Evolutionary conservation across 30 jellyfish, hydroid and myxozoan species (phyloP), one percentile per base, ranked within the genome.

Genomic region (Mastigias papua): DNA sequence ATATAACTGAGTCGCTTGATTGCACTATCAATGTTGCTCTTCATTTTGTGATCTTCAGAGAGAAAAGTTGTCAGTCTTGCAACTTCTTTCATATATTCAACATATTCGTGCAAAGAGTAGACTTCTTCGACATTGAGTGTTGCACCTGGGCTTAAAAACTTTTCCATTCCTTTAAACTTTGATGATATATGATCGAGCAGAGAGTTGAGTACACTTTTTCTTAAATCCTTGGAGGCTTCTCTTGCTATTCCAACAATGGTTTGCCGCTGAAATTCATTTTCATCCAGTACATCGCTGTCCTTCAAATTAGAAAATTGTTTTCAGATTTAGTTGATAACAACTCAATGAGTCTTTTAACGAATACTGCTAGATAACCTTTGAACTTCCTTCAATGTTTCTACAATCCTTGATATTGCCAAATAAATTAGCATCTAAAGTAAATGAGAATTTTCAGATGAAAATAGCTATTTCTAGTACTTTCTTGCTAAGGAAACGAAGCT

Each of bases 281-380:
- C 96, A 69, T 87, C 92, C 13, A 83, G 87, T 5, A 87, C 37
- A 35, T 78, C 96, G 33, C 96, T 87, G 31, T 87, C 96, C 96
- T 87, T 34, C 13, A 28, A 57, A 51, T 8, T 46, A 6, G 27
- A 9, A 51, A 51, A 51, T 4, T 10, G 17, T 1, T 51, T 21
- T 10, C 67, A 4, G 67, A 51, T 21, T 10, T 4, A 17, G 67
- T 51, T 51, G n/a, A n/a, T n/a, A n/a, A n/a, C n/a, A n/a, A n/a
- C n/a, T n/a, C n/a, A n/a, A n/a, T n/a, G n/a, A n/a, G n/a, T n/a
- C n/a, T n/a, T n/a, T n/a, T n/a, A n/a, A n/a, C n/a, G n/a, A n/a
- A n/a, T n/a, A n/a, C n/a, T n/a, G n/a, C n/a, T n/a, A n/a, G n/a
- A n/a, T n/a, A n/a, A n/a, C n/a, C n/a, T n/a, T n/a, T n/a, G n/a